These are phyloP conservation scores for Shargacucullia verbasci DNA, from an alignment of 2,888 invertebrate species.

Conservation along the genomic window DNA sequence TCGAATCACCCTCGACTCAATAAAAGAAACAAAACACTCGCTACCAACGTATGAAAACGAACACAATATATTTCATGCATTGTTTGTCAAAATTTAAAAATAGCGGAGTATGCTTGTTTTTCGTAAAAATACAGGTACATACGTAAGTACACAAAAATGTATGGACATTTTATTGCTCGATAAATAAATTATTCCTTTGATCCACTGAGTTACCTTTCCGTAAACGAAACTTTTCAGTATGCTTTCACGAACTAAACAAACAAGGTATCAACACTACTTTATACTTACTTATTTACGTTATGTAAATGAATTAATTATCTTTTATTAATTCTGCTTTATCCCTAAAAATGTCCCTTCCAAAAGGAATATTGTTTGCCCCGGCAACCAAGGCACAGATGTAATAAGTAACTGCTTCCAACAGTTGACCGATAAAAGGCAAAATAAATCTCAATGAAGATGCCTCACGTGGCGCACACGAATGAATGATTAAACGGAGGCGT, in stretches of 20 bases:
- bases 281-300: no score
- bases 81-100: conserved; percentile 38
- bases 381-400: conserved; percentile 23
- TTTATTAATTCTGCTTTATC: conserved; percentile 1
- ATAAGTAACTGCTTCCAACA: conserved; percentile 51
- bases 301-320: not conserved
- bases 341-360: conserved; percentile 3
- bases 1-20: conserved; percentile 55
- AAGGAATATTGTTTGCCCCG: not conserved
- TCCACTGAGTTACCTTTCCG: no score
- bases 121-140: no score
- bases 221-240: no score
- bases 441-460: conserved; percentile 83
- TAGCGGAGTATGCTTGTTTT: conserved; percentile 13
- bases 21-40: conserved; percentile 64
- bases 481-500: conserved; percentile 85
- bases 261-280: no score
- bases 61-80: conserved; percentile 30
- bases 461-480: conserved; percentile 74
- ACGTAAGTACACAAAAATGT: no score
- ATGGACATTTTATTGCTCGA: no score
- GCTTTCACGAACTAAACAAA: no score
- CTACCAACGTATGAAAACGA: conserved; percentile 23
- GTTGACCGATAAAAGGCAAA: conserved; percentile 73
- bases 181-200: no score